Base-by-base conservation (phyloP, 2,888 invertebrate species). In the Amphipoea lucens region DNA sequence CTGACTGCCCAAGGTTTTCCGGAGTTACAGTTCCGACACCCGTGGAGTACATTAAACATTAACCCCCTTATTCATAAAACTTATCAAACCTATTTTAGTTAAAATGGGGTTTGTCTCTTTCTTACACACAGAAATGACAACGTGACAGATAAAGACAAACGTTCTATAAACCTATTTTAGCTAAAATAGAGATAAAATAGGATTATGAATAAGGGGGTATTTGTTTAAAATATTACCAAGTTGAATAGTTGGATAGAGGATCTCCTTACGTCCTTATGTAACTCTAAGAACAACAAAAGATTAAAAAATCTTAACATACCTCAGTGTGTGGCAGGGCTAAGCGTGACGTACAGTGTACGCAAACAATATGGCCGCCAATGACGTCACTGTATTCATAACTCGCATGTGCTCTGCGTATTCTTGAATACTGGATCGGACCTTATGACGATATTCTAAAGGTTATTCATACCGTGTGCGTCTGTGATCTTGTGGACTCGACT, bases 381-480 rank as follows among this genome's bases (percentile, higher is more conserved):
- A 89, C 90, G 89, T 89, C 89, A 89, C 77, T n/a, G 74, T 81
- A 82, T 84, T 88, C 88, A 86, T 71, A 85, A 70, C 77, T 57
- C 82, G 89, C 79, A 79, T 82, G 66, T 79, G 90, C 77, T 79
- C 57, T 69, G 74, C 72, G 79, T 81, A 57, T 79, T 79, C 80
- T 84, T 85, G 79, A 85, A 87, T 84, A 85, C 77, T 75, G 63
- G 65, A 86, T 69, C 42, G 60, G 68, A 63, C 57, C 54, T 60
- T 70, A 67, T 62, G 78, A 68, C 79, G 75, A 60, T 67, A 63
- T 66, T 69, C 29, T 62, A 75, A 54, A 65, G 54, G 63, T 83
- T 82, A 69, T 83, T 83, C 23, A 69, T 63, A 40, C 2, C 4
- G n/a, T 48, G 29, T 54, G 29, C 36, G 63, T 36, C 23, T 40